Percentiles rank a stretch among this genome's conserved stretches.
These are phyloP conservation scores for Antechinus stuartii DNA, from an alignment of 2,113 vertebrate species.

Conservation along the genomic window DNA sequence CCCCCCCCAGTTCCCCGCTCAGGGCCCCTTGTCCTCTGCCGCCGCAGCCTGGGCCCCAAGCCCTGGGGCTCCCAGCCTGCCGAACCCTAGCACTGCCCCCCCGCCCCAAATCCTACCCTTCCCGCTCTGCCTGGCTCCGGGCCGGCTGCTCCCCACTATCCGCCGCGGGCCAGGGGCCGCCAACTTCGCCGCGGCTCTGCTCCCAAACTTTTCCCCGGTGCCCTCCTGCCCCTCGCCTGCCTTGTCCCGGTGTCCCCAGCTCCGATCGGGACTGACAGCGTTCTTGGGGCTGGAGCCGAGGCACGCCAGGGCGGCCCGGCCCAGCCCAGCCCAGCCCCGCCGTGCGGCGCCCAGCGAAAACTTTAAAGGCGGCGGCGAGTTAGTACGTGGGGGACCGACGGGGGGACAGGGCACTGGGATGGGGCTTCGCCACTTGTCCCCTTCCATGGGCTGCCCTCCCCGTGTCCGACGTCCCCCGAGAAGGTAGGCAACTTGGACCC, in stretches of 20 bases:
- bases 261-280: not conserved
- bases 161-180: not conserved
- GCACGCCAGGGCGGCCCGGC: not conserved
- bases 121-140: not conserved
- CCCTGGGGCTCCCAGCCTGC: not conserved
- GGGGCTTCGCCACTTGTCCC: no score
- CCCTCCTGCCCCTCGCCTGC: no score
- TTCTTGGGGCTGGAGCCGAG: not conserved
- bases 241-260: not conserved
- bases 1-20: no score
- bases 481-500: not conserved
- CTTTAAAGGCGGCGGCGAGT: not conserved
- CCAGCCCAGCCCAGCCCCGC: not conserved
- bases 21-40: no score
- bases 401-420: not conserved
- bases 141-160: not conserved
- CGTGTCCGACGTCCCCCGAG: not conserved
- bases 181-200: not conserved
- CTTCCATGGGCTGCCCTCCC: not conserved
- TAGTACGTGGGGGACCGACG: not conserved
- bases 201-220: not conserved
- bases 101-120: not conserved
- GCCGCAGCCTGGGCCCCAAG: not conserved
- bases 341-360: not conserved
- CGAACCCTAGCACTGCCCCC: not conserved